phyloP scores from a whole-genome alignment of 2,113 vertebrate species.

The Paratilapia polleni region DNA sequence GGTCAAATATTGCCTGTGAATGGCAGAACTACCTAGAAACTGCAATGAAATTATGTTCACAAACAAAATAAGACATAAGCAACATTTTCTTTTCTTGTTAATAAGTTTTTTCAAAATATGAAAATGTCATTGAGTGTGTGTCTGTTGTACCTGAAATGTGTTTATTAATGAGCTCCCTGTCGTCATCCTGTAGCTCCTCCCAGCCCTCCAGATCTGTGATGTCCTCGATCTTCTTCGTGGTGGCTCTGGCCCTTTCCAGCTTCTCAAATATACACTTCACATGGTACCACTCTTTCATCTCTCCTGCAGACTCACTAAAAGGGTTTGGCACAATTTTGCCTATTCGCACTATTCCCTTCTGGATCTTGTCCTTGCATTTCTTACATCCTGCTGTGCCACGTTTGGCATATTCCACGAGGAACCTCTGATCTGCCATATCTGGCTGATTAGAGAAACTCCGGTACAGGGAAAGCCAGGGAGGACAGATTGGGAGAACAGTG shows the following conservation, averaged over 20 bases:
- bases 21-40: not conserved
- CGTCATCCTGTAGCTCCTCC: slow-evolving; percentile 92
- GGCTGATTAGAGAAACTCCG: slow-evolving; percentile 40
- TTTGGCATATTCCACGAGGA: slow-evolving; percentile 95
- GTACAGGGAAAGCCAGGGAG: not conserved
- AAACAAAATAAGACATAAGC: not conserved
- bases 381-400: slow-evolving; percentile 95
- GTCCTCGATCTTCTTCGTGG: slow-evolving; percentile 96
- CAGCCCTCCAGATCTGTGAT: slow-evolving; percentile 96
- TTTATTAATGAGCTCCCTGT: slow-evolving; percentile 91
- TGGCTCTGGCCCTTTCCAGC: slow-evolving; percentile 91
- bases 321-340: slow-evolving; percentile 97
- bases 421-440: slow-evolving; percentile 93
- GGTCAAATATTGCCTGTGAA: not conserved
- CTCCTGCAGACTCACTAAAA: slow-evolving; percentile 94
- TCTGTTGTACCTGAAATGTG: slow-evolving; percentile 85
- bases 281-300: slow-evolving; percentile 99
- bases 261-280: slow-evolving; percentile 98
- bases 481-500: not conserved
- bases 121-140: not conserved
- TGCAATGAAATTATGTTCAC: not conserved
- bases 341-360: slow-evolving; percentile 91
- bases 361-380: slow-evolving; percentile 98
- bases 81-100: not conserved
- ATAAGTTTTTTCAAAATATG: not conserved